A percentile compares a stretch with the other conserved stretches of the same genome.
Evolutionary conservation across 2,797 vertebrate genomes (phyloP).

Genomic region (Eutrigla gurnardus): DNA sequence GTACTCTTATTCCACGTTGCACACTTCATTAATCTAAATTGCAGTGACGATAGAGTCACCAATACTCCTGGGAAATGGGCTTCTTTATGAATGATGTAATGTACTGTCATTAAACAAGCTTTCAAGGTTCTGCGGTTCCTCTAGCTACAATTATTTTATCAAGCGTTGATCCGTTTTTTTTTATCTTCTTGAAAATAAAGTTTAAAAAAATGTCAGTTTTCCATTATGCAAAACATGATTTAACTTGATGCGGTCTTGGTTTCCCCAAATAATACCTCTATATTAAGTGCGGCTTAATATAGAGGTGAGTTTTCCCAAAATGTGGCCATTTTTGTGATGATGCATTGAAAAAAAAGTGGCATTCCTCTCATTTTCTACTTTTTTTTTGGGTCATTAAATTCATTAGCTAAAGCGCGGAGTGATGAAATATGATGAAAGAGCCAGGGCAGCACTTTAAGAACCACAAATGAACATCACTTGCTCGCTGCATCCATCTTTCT

Average conservation of each 20-base stretch:
- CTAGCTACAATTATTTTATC: slow-evolving; percentile 73
- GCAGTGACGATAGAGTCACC: slow-evolving; percentile 36
- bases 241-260: slow-evolving; percentile 16
- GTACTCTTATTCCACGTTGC: slow-evolving; percentile 30
- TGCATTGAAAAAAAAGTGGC: slow-evolving; percentile 54
- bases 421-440: slow-evolving; percentile 87
- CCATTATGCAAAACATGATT: slow-evolving; percentile 1
- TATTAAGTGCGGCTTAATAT: background rate
- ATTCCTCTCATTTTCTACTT: slow-evolving; percentile 60
- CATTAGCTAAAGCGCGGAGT: slow-evolving; percentile 80
- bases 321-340: slow-evolving; percentile 67
- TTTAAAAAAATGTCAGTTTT: slow-evolving; percentile 9
- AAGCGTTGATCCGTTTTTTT: slow-evolving; percentile 39
- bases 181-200: slow-evolving; percentile 27
- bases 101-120: slow-evolving; percentile 57
- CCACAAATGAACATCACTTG: slow-evolving; percentile 67
- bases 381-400: slow-evolving; percentile 82
- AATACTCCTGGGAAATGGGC: slow-evolving; percentile 47
- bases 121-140: slow-evolving; percentile 69
- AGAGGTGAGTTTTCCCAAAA: slow-evolving; percentile 27
- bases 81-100: slow-evolving; percentile 72
- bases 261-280: slow-evolving; percentile 28
- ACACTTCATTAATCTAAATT: slow-evolving; percentile 59
- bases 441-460: slow-evolving; percentile 81
- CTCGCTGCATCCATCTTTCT: slow-evolving; percentile 50